Evolutionary conservation across 2,888 invertebrate genomes (phyloP), one percentile per base, ranked within the genome.

Genomic region (Coenonympha glycerion): DNA sequence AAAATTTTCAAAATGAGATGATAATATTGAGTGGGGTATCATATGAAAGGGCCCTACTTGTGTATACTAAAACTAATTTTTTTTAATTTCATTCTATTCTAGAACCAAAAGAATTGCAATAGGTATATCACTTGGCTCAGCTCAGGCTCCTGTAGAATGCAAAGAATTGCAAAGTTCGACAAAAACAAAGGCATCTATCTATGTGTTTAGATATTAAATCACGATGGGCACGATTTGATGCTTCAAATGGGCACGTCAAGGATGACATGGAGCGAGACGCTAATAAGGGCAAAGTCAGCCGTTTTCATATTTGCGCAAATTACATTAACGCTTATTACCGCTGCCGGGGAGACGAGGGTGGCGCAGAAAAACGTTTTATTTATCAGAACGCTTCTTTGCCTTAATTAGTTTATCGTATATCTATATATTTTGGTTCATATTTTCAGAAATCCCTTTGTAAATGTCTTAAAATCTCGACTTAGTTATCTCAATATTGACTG

Each of bases 301-400:
- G 68, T 79, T 79, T 78, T 75, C 79, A 79, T 81, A 80, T 82
- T 80, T 80, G 78, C 73, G 64, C 77, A 76, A 79, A 83, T 81
- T 78, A 81, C 73, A 71, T 79, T 78, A 81, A 79, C 68, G 73
- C 71, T 79, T 73, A 78, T 75, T 75, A 74, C 77, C 53, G 60
- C 63, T 71, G 60, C 16, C 63, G 61, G 61, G 55, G 64, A 62
- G 69, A 68, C 19, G 64, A 68, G 15, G 30, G 3, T 47, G 39
- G 22, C 30, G 39, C 15, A 44, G 30, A 39, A 37, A 21, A 49
- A 28, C 36, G 40, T 33, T 42, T 44, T 44, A 13, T 21, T 3
- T 26, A 21, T 6, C 11, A 9, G 3, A 30, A 31, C 18, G 30
- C 22, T 37, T 37, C 8, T 31, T 18, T 22, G n/a, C 31, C 16